Base-by-base conservation (phyloP, 1,140 invertebrate genomes). In the Hyposmocoma kahamanoa region DNA sequence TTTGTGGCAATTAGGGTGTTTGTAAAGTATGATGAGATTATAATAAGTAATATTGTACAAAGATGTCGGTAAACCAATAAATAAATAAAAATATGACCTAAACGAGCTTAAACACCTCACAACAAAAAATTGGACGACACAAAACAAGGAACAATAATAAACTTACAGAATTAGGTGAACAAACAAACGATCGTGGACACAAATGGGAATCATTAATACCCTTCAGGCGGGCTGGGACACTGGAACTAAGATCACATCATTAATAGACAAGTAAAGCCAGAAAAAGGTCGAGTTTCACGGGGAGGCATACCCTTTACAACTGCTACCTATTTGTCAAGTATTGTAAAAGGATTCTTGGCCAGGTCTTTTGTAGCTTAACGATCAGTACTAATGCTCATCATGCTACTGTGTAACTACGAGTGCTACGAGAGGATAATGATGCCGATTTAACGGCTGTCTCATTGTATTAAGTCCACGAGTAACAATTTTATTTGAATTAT, bases 211-310 rank as follows among this genome's bases (percentile, higher is more conserved):
- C 81, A 84, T 84, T 81, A 78, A 82, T 81, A 75, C 59, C 59
- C 62, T 77, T 82, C 81, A 67, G 65, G 67, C 56, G 59, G 62
- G 69, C 74, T 78, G 68, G 53, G 64, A 79, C 71, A 67, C 72
- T 75, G 69, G 73, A 76, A 73, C 71, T 82, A 79, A 80, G 71
- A 80, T 81, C 80, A 70, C 72, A 82, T 82, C 77, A 84, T 84
- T 84, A 82, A 84, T 84, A 84, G 67, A 79, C 72, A 65, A 67
- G 73, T 71, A 67, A 67, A 62, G 59, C 75, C 42, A 34, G 62
- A 62, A 69, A 72, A 70, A 67, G 67, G 78, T 72, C 70, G 50
- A n/a, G 70, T 80, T 73, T 77, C 73, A 77, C 67, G 71, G 62
- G 70, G 75, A 73, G 65, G 54, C 69, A 65, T 61, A 84, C 78